Evolutionary conservation across 1,140 invertebrate genomes (phyloP), one percentile per base, ranked within the genome.

Genomic region (Macrotrachela quadricornifera): DNA sequence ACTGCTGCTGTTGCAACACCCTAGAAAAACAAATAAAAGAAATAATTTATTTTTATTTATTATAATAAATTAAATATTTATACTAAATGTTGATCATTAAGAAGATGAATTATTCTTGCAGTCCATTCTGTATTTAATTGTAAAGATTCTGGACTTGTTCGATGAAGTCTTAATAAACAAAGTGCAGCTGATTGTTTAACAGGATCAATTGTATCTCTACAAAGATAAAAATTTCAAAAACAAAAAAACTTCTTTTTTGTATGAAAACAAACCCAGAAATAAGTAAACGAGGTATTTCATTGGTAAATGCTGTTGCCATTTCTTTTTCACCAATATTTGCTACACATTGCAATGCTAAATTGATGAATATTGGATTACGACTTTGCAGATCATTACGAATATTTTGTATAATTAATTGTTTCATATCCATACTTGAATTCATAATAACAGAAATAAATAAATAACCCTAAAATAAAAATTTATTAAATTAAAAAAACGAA

Each of bases 151-250:
- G 60, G 87, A 80, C 59, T 82, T 81, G 55, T 92, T 47, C 94
- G 77, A 63, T 96, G 81, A 37, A 99, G 72, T 58, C 88, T 78
- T 49, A 99, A 72, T 48, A 99, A 75, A 67, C 92, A 97, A 3
- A 99, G 73, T 43, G 92, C 92, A 57, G 94, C 92, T 61, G 88
- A 95, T 73, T 99, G 94, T 72, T 99, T 99, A 1, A 99, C 92
- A 47, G 94, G 85, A 73, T 99, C 94, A 78, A 96, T 95, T 4
- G 92, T 97, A 68, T 99, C 92, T 38, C 15, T 15, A 37, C 8
- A 11, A 14, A 18, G 47, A 52, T 30, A 46, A 65, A 72, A 72
- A n/a, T n/a, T n/a, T n/a, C n/a, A n/a, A n/a, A n/a, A 75, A 86
- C 83, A 30, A 30, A 30, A 30, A 30, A 30, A 30, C 3, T 30